Percentiles rank a stretch among this genome's conserved stretches.
Conservation (phyloP, 1,140 invertebrate genomes). For the Brachionus paranguensis region DNA sequence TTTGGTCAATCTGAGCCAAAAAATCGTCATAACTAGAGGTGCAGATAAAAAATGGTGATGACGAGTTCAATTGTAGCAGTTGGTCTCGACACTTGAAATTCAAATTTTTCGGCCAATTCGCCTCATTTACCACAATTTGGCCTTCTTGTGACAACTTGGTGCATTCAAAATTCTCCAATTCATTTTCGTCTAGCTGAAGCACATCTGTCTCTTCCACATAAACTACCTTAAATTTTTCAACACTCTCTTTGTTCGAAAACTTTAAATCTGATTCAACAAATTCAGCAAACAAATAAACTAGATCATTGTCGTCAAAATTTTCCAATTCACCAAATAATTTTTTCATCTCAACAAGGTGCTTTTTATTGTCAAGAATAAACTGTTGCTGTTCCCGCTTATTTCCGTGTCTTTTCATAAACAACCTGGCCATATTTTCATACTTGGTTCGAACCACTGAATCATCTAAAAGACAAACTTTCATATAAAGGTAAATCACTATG, state of each 20-base stretch:
- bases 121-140: background rate
- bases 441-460: background rate
- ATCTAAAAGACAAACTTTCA: background rate
- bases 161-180: background rate
- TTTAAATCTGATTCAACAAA: background rate
- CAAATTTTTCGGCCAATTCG: background rate
- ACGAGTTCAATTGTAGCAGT: background rate
- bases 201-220: background rate
- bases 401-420: constrained; percentile 17
- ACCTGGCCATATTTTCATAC: constrained; percentile 4
- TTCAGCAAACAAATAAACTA: background rate
- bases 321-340: background rate
- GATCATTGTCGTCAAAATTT: background rate
- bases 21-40: background rate
- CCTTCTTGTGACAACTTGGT: background rate
- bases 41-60: constrained; percentile 18
- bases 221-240: background rate
- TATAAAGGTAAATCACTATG: background rate
- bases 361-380: background rate
- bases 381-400: background rate
- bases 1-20: background rate
- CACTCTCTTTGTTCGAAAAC: background rate
- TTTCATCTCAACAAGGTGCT: background rate
- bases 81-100: background rate
- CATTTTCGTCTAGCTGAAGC: background rate